Base-by-base conservation (phyloP, 1,140 invertebrate genomes). In the Ceratoteleas bidentatus region DNA sequence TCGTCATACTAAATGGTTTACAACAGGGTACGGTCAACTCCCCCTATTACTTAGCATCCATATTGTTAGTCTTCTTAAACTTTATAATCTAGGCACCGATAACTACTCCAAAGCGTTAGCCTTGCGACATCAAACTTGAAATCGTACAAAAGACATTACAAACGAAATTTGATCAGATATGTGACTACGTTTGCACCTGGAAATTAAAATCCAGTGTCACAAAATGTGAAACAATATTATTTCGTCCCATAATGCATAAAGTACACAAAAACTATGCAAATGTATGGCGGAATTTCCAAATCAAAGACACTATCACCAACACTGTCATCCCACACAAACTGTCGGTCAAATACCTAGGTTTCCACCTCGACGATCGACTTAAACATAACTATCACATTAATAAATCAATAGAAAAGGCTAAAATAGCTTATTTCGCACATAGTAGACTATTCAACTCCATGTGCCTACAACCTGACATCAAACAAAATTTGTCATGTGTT, bases 181-280 rank as follows among this genome's bases (percentile, higher is more conserved):
- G 13, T 49, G 62, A 64, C 6, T 50, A 62, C 6, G 66, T 61
- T 40, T 60, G 43, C 4, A 57, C 64, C 9, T 84, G 77, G 72
- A 75, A 72, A 47, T 32, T 76, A 15, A 66, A 61, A 45, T 34
- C 79, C 0, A 84, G 80, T 10, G 13, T 15, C 5, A 1, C 3
- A 0, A 84, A 84, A 72, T 69, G 69, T 45, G 81, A 84, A 62
- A 80, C 81, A 3, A 80, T 84, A 13, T 34, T 84, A 0, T 84
- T 84, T 10, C 57, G 65, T 7, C 64, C 64, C 7, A 8, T 6
- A 0, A 69, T 74, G 49, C 0, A 5, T 3, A 36, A 43, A 2
- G 57, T 54, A 6, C 24, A 36, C 5, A 74, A 36, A 53, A 16
- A 50, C 9, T 60, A 66, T 15, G 15, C 32, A 53, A 56, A 52